Base-by-base conservation (phyloP, 2,888 invertebrate genomes). In the Odontomyia ornata region DNA sequence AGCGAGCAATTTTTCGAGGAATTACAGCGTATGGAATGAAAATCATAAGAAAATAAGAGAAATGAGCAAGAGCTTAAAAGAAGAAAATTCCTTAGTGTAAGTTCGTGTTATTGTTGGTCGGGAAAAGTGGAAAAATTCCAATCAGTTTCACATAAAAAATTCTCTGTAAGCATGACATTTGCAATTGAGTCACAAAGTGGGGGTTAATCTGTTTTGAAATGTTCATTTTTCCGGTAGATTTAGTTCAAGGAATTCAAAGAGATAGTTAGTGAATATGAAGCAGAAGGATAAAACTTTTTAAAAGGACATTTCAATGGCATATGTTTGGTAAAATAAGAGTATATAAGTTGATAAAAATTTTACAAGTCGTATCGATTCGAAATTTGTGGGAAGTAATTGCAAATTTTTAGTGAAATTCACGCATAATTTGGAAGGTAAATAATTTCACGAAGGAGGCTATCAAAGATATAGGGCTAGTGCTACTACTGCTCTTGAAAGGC, bases 131-230 rank as follows among this genome's bases (percentile, higher is more conserved):
- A 52, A 52, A 52, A 52, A 52, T 52, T 52, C 15, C 52, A 52
- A 52, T 52, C 52, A 52, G 52, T 52, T 52, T 52, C 52, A 52
- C 52, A 52, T 52, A 52, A 18, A 15, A 52, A 13, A 52, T 52
- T 52, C 52, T 52, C 18, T 52, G 52, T 36, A 52, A 52, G 52
- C 52, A n/a, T 52, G 52, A 52, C 52, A 52, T 52, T 52, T 52
- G 4, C 52, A 3, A 52, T 52, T 52, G 52, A 52, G 52, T 9
- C 13, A 52, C 52, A 52, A 18, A 52, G 52, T 52, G 5, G 18
- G 15, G 52, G 52, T 52, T 52, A 52, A 52, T n/a, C 52, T 4
- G 5, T 52, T 52, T 52, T 13, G 15, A 52, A n/a, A 52, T 52
- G 52, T 52, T 9, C 43, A 18, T 2, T 18, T 15, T 52, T 52